Conservation (phyloP, 2,888 invertebrate species). For the Coelinius sp. region DNA sequence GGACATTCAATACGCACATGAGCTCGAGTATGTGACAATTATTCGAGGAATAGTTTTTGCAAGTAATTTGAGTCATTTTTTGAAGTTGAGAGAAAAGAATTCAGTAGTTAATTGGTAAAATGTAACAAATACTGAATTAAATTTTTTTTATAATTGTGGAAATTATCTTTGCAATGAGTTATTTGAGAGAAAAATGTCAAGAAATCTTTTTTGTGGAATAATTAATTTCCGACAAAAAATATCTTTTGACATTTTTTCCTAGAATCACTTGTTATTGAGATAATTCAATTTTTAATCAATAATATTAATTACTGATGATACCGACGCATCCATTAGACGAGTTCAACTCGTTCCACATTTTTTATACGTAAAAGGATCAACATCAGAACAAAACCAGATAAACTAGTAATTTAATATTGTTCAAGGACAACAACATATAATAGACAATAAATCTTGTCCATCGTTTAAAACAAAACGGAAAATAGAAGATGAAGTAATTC, state of each 20-base stretch:
- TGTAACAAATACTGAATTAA: neutral
- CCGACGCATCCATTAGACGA: neutral
- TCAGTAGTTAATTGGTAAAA: neutral
- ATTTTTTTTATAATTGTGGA: neutral
- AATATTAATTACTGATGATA: neutral
- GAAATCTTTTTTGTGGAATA: neutral
- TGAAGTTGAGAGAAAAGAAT: neutral
- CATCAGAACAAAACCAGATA: neutral
- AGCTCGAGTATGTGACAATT: conserved; percentile 6
- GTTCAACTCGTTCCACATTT: conserved; percentile 1
- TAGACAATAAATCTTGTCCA: conserved; percentile 48
- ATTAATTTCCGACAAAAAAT: no score
- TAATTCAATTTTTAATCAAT: no score
- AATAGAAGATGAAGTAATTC: neutral
- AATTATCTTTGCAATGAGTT: neutral
- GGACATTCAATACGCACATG: conserved; percentile 31
- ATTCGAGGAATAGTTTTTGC: neutral
- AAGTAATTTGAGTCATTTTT: neutral
- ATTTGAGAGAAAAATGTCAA: neutral
- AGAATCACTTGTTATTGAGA: no score
- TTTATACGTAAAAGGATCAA: conserved; percentile 24
- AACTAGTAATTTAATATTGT: conserved; percentile 3
- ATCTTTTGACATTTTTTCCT: neutral
- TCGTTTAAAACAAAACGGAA: conserved; percentile 19
- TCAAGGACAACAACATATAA: conserved; percentile 37